Percentiles rank a stretch among this genome's conserved stretches.
Conservation (phyloP, 30 jellyfish, hydroid and myxozoan genomes). For the Clytia hemisphaerica region DNA sequence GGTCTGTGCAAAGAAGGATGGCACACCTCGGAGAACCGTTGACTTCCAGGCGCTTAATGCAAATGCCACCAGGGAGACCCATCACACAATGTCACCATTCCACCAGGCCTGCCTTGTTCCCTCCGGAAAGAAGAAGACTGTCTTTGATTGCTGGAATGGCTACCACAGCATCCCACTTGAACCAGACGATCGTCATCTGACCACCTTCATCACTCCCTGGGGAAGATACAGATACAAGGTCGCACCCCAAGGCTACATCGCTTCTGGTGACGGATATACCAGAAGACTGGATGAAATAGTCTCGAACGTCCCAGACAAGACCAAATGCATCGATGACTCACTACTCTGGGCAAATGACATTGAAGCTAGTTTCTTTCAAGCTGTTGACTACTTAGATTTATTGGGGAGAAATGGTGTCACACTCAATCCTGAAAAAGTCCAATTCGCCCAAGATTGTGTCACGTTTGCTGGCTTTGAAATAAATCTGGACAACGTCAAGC, state of each 20-base stretch:
- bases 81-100: conserved; percentile 32
- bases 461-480: conserved; percentile 20
- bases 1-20: conserved; percentile 6
- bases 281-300: conserved; percentile 10
- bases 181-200: conserved; percentile 9
- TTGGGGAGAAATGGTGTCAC: conserved; percentile 1
- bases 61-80: conserved; percentile 29
- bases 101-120: conserved; percentile 1
- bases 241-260: conserved; percentile 12
- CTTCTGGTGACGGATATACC: conserved; percentile 12
- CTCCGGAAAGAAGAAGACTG: too few species aligned
- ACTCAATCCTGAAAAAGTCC: neutral
- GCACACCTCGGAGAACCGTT: conserved; percentile 16
- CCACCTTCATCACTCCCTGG: conserved; percentile 15
- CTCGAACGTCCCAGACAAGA: conserved; percentile 15
- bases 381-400: conserved; percentile 9
- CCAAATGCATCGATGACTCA: conserved; percentile 22
- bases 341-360: conserved; percentile 19
- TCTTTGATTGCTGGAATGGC: conserved; percentile 12
- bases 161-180: conserved; percentile 25
- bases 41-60: conserved; percentile 22
- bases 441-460: conserved; percentile 1
- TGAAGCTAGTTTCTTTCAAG: conserved; percentile 20
- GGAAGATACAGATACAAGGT: too few species aligned
- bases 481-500: conserved; percentile 25